Base-by-base conservation (phyloP, 1,140 invertebrate genomes). In the Drosophila dunni region DNA sequence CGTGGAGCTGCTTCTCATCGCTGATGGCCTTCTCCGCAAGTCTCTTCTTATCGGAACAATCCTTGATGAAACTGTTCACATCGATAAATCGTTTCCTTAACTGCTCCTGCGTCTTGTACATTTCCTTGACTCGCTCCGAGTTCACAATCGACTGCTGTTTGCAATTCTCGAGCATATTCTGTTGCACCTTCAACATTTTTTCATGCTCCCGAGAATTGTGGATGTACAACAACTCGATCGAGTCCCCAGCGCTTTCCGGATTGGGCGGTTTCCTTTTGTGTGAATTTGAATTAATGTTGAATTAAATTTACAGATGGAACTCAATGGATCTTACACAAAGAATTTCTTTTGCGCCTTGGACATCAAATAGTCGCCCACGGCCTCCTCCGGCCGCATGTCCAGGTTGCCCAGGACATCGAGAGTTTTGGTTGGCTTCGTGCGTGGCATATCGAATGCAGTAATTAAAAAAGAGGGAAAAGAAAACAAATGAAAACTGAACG, bases 1-100 rank as follows among this genome's bases (percentile, higher is more conserved):
- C 15, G 29, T 92, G 91, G 15, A 86, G 40, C 24, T 56, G 46
- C 0, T 3, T 74, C 51, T 92, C 86, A 1, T 53, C 36, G 1
- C 36, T 40, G 36, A 89, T 83, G 15, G 67, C 51, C 53, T 90
- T 81, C n/a, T 88, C 85, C 2, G 92, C 86, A 0, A 65, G 20
- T 5, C 69, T 61, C 45, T 86, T 86, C 53, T 92, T 92, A 17
- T 91, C 85, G 13, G 38, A 63, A 11, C 91, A 92, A 38, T 92
- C 90, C 68, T 91, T 90, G 11, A 92, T 91, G 40, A 92, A 92
- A 56, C 64, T 79, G 71, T 92, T 92, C 3, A 91, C 90, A 57
- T 86, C 78, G 45, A 92, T 90, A 42, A 92, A 92, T 24, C 88
- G 83, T 40, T 89, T 64, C 10, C 92, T 68, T 24, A 92, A 51